Base-by-base conservation (phyloP, 2,113 vertebrate genomes). In the Carassius gibelio region DNA sequence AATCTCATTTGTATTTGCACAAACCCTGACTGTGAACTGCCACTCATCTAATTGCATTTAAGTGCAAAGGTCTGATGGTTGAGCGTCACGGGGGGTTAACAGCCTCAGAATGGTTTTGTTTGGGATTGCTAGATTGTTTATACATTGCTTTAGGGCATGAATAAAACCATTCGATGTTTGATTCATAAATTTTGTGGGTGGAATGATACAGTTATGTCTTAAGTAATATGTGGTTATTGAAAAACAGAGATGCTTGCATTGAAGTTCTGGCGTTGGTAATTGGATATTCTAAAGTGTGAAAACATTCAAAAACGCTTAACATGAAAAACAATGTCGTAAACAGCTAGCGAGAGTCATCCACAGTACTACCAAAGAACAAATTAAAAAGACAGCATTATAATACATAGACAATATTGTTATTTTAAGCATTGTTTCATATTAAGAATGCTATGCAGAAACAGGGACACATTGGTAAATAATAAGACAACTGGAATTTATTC, bases 21-120 rank as follows among this genome's bases (percentile, higher is more conserved):
- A 87, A 87, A 87, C 81, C 81, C 59, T 72, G 26, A 50, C 57
- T 52, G 38, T 66, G 17, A 62, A 81, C 5, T 34, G 66, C 57
- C 9, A 55, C n/a, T 48, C 50, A 68, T 74, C 38, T 52, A 81
- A 72, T 15, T 26, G 4, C 23, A 75, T 66, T 42, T 7, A 26
- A 77, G 36, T n/a, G 30, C 48, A 83, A 8, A 52, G 38, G 17
- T 83, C 48, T 71, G 48, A 34, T 30, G 21, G 42, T 15, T 30
- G 36, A 82, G 48, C 23, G 57, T 81, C 3, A 75, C 6, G 5
- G 68, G 42, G 57, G 64, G 66, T 57, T 9, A 57, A 2, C 75
- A 59, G 69, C 1, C 17, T 72, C 69, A 72, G 17, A 42, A 45
- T 9, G 1, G 34, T 71, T 26, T 68, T 68, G 45, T 17, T 17